A percentile compares a stretch with the other conserved stretches of the same genome.
Conservation (phyloP, 2,888 invertebrate species). For the Apodemia mormo region DNA sequence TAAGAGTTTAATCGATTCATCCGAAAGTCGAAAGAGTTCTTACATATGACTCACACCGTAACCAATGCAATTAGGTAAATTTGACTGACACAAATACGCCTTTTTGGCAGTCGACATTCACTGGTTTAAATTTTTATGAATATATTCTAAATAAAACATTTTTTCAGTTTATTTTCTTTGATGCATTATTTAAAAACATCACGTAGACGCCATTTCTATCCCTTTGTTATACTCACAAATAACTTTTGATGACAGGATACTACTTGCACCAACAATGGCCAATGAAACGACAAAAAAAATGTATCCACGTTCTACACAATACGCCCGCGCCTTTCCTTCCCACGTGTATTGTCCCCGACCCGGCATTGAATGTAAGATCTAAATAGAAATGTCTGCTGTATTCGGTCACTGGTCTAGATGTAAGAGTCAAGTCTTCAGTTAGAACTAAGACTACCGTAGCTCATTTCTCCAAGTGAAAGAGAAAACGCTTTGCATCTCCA, state of each 20-base stretch:
- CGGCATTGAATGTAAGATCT: slow-evolving; percentile 35
- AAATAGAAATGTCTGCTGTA: slow-evolving; percentile 16
- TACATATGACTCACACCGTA: no score
- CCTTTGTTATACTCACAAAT: slow-evolving; percentile 17
- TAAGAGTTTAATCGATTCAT: no score
- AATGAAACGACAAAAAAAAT: slow-evolving; percentile 67
- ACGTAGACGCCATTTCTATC: slow-evolving; percentile 21
- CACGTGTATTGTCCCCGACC: slow-evolving; percentile 49
- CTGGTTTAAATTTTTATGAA: background rate
- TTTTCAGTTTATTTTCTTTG: background rate
- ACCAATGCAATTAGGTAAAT: no score
- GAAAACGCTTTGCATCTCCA: background rate
- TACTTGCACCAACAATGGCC: slow-evolving; percentile 69
- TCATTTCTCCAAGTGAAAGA: background rate
- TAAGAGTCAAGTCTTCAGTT: background rate
- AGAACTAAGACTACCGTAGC: background rate
- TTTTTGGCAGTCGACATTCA: no score
- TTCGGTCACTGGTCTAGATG: slow-evolving; percentile 16
- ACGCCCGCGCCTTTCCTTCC: slow-evolving; percentile 66
- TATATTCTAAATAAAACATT: background rate
- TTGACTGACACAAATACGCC: no score
- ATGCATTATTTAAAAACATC: slow-evolving; percentile 16
- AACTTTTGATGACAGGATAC: slow-evolving; percentile 61
- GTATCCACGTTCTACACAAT: slow-evolving; percentile 65
- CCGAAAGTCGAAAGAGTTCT: no score